Percentiles rank a stretch among this genome's conserved stretches.
Conservation (phyloP, 1,140 invertebrate species). For the Hylyphantes graminicola region DNA sequence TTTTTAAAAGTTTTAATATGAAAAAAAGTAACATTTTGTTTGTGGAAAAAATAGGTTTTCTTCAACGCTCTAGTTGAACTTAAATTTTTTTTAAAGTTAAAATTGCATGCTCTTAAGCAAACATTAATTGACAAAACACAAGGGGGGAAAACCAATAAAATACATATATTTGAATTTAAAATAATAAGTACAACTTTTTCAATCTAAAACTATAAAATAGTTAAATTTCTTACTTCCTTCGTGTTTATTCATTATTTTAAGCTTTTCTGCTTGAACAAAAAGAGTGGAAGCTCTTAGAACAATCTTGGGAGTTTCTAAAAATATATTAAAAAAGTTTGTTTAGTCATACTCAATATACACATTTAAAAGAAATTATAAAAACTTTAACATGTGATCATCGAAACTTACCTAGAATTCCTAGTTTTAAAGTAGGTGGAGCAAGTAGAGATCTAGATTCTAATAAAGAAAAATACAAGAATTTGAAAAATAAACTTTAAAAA, state of each 20-base stretch:
- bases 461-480: not conserved
- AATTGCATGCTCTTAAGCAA: too few relatives aligned
- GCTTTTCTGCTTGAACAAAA: conserved; percentile 48
- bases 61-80: too few relatives aligned
- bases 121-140: too few relatives aligned
- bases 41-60: too few relatives aligned
- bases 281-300: conserved; percentile 42
- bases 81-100: too few relatives aligned
- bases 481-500: too few relatives aligned
- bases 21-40: too few relatives aligned
- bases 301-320: conserved; percentile 45
- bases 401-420: conserved; percentile 33
- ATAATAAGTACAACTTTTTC: not conserved
- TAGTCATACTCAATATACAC: not conserved
- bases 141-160: too few relatives aligned
- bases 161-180: too few relatives aligned
- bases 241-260: conserved; percentile 38
- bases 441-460: conserved; percentile 60
- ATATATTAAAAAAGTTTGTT: conserved; percentile 1
- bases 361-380: not conserved
- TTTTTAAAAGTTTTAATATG: too few relatives aligned
- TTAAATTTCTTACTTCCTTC: conserved; percentile 15
- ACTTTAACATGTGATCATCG: not conserved
- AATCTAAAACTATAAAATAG: not conserved
- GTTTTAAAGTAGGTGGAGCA: conserved; percentile 60